These are phyloP conservation scores for Acipenser transmontanus DNA, from an alignment of 2,797 vertebrate species.

Conservation along the genomic window DNA sequence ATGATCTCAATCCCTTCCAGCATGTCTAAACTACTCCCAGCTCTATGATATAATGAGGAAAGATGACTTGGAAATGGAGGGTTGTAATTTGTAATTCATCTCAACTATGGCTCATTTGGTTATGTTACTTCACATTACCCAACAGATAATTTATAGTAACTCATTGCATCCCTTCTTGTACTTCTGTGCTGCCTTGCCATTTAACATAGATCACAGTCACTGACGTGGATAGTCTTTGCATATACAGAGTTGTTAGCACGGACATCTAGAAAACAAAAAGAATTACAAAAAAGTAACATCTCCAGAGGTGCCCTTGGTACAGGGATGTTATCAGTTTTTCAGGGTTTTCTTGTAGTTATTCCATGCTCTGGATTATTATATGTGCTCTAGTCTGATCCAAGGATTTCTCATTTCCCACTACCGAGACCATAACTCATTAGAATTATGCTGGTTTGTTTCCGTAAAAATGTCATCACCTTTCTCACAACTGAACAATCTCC, in stretches of 20 bases:
- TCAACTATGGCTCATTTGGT: slow-evolving; percentile 72
- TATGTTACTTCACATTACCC: slow-evolving; percentile 69
- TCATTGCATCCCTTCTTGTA: slow-evolving; percentile 3
- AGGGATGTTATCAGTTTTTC: slow-evolving; percentile 15
- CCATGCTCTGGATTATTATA: slow-evolving; percentile 60
- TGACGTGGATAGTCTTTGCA: slow-evolving; percentile 51
- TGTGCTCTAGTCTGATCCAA: slow-evolving; percentile 46
- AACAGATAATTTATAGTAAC: slow-evolving; percentile 64
- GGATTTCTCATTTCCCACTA: slow-evolving; percentile 59
- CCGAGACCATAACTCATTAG: slow-evolving; percentile 71
- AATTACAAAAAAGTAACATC: slow-evolving; percentile 45
- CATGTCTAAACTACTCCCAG: slow-evolving; percentile 16
- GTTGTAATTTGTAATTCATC: slow-evolving; percentile 70
- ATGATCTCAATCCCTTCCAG: not conserved
- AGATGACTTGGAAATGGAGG: slow-evolving; percentile 53
- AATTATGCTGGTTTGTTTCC: slow-evolving; percentile 77
- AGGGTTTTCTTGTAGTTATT: slow-evolving; percentile 22
- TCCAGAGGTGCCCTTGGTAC: slow-evolving; percentile 41
- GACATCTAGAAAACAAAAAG: slow-evolving; percentile 48
- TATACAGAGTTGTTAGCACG: slow-evolving; percentile 44
- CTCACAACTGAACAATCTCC: slow-evolving; percentile 57
- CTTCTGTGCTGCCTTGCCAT: slow-evolving; percentile 51
- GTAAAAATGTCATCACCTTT: slow-evolving; percentile 58
- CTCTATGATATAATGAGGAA: slow-evolving; percentile 65
- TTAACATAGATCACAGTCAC: slow-evolving; percentile 65